phyloP scores from a whole-genome alignment of 1,140 invertebrate genomes.

The Cydia fagiglandana region DNA sequence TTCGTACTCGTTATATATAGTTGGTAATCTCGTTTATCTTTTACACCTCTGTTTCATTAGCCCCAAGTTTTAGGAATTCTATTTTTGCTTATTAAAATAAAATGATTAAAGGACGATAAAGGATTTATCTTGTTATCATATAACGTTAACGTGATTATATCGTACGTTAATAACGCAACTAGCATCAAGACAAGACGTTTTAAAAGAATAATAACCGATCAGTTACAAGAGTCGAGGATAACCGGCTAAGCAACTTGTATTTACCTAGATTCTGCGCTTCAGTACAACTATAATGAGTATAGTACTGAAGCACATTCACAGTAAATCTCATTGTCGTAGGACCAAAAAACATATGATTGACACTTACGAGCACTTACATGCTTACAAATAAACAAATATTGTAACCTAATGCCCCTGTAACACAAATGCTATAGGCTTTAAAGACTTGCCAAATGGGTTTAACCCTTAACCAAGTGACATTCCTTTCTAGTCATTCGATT shows the following conservation, averaged over 20 bases:
- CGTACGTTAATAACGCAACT: not conserved
- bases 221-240: slow-evolving; percentile 50
- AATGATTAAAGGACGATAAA: not conserved
- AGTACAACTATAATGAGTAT: slow-evolving; percentile 6
- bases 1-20: not conserved
- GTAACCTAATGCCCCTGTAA: not conserved
- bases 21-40: not conserved
- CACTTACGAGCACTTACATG: not conserved
- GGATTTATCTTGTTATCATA: not conserved
- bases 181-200: slow-evolving; percentile 38
- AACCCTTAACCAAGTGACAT: too few relatives aligned
- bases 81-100: too few relatives aligned
- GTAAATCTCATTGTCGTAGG: slow-evolving; percentile 10
- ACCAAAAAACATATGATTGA: not conserved
- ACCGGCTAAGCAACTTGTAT: slow-evolving; percentile 46
- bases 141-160: not conserved
- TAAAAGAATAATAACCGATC: slow-evolving; percentile 50
- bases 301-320: slow-evolving; percentile 10
- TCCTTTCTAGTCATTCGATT: too few relatives aligned
- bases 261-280: slow-evolving; percentile 33
- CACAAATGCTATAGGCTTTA: not conserved
- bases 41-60: not conserved
- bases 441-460: slow-evolving; percentile 1
- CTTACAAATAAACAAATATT: not conserved
- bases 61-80: too few relatives aligned